Base-by-base conservation (phyloP, 2,888 invertebrate genomes). In the Ectropis crepuscularia region DNA sequence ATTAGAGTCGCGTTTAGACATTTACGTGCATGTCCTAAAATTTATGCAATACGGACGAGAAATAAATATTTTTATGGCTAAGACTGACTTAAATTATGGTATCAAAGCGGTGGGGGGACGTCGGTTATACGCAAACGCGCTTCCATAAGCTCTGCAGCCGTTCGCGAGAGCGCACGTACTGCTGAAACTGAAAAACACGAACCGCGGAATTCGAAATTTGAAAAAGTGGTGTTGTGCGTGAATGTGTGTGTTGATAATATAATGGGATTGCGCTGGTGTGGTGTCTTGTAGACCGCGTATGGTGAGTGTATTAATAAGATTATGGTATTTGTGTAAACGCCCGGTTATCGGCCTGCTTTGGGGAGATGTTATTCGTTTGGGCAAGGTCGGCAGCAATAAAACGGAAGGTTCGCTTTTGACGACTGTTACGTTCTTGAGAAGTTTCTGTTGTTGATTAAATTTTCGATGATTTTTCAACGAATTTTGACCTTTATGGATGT, bases 1-100 rank as follows among this genome's bases (percentile, higher is more conserved):
- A 54, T 54, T 47, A 55, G 8, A 47, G n/a, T n/a, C 46, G 12
- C 47, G 39, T 39, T 48, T 47, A 55, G 46, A 64, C 67, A 51
- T 71, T 68, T 68, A 72, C 70, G 66, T 78, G 75, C 73, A 74
- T 74, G 68, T 70, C 67, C 69, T 69, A 67, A 78, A 82, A 83
- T 81, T 79, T 82, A 86, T 87, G 85, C 83, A 88, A 82, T 84
- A 85, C 82, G 85, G 79, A 77, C 68, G 79, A 74, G 75, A 78
- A 80, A 77, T 81, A 83, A 85, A 87, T 88, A 87, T 88, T 89
- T 89, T 86, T 85, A 89, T 89, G 86, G 82, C 78, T 79, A 83
- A 76, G 78, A 80, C 79, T 74, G 79, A 72, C 76, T 78, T 74
- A 80, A 79, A 79, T 81, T 77, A 84, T 85, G 77, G 79, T 75